Percentiles rank a stretch among this genome's conserved stretches.
Conservation (phyloP, 2,797 vertebrate species). For the Catostomus latipinnis region DNA sequence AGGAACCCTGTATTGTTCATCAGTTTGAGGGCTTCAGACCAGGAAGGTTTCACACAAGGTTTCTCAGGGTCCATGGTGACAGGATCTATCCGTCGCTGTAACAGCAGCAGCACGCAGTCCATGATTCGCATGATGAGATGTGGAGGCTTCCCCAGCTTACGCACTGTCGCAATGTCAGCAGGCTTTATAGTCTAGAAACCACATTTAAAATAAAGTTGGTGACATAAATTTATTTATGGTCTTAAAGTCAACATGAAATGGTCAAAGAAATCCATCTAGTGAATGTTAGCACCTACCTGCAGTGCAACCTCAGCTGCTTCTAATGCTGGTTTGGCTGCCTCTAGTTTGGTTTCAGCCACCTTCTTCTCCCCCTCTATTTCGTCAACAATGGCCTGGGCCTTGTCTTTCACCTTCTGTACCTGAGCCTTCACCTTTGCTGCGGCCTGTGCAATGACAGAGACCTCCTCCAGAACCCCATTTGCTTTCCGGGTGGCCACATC, state of each 20-base stretch:
- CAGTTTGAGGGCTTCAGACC: constrained; percentile 85
- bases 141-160: constrained; percentile 86
- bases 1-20: constrained; percentile 87
- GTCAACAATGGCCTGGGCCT: constrained; percentile 85
- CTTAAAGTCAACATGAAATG: neutral
- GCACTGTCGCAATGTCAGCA: constrained; percentile 85
- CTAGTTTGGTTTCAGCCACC: constrained; percentile 81
- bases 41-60: constrained; percentile 79
- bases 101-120: constrained; percentile 86
- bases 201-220: neutral
- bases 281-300: constrained; percentile 70
- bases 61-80: constrained; percentile 78
- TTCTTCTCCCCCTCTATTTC: constrained; percentile 84
- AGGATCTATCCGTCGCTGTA: constrained; percentile 82
- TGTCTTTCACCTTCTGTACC: constrained; percentile 87
- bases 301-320: constrained; percentile 81
- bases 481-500: constrained; percentile 80
- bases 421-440: constrained; percentile 83
- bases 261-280: too few relatives aligned
- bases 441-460: constrained; percentile 82
- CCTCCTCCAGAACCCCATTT: constrained; percentile 80
- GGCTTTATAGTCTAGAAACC: constrained; percentile 84
- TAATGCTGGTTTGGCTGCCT: constrained; percentile 83
- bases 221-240: neutral
- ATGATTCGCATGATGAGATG: constrained; percentile 91